phyloP scores from a whole-genome alignment of 2,888 invertebrate genomes.

The Coleophora deauratella region DNA sequence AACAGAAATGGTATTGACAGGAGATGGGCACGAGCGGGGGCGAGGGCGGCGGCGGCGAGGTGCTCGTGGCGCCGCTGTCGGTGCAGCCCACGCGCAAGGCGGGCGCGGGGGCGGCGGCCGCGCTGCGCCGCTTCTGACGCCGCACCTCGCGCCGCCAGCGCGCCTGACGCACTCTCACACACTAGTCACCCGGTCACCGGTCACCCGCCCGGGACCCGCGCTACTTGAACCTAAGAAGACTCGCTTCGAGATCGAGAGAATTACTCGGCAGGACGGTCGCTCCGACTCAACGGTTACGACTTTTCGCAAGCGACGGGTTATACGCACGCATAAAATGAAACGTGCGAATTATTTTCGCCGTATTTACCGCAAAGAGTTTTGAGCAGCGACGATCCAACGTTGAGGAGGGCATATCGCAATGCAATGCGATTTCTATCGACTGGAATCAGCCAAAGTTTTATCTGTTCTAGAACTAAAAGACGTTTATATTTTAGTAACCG shows the following conservation, averaged over 20 bases:
- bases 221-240: not conserved
- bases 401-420: not conserved
- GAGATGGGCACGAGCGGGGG: conserved; percentile 79
- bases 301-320: not conserved
- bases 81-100: conserved; percentile 90
- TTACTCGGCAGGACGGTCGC: not conserved
- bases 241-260: no score
- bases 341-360: not conserved
- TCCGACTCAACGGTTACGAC: not conserved
- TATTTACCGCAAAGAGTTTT: not conserved
- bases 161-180: conserved; percentile 24
- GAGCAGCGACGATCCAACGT: not conserved
- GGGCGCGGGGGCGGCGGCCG: conserved; percentile 78
- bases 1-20: conserved; percentile 46
- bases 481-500: not conserved
- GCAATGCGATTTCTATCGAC: not conserved
- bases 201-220: not conserved
- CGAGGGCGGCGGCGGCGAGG: conserved; percentile 67
- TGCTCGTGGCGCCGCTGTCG: conserved; percentile 85
- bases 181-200: conserved; percentile 6
- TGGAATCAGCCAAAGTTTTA: conserved; percentile 8
- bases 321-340: not conserved
- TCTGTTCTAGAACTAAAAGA: conserved; percentile 1
- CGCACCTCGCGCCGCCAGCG: conserved; percentile 27
- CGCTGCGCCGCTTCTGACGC: conserved; percentile 81